Conservation (phyloP, 2,113 vertebrate genomes). For the Sardina pilchardus region DNA sequence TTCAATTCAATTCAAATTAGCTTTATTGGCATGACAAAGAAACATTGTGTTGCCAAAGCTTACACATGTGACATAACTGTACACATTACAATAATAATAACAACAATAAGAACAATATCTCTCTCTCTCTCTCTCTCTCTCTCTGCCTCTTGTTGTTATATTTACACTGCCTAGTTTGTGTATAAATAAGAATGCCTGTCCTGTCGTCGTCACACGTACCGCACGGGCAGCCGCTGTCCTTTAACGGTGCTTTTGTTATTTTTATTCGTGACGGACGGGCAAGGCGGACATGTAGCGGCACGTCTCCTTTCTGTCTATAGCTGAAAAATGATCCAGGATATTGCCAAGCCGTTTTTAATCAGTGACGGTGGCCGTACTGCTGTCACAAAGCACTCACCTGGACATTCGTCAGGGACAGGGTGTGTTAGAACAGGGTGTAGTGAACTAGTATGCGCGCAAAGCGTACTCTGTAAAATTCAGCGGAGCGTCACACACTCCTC, state of each 20-base stretch:
- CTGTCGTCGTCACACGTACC: not conserved
- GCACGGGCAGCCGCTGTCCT: not conserved
- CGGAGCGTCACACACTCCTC: not conserved
- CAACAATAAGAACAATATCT: too few species aligned
- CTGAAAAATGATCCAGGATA: not conserved
- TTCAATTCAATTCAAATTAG: too few species aligned
- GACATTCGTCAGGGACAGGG: not conserved
- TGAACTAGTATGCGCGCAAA: not conserved
- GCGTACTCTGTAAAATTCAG: not conserved
- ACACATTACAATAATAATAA: too few species aligned
- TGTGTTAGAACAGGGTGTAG: too few species aligned
- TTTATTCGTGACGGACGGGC: not conserved
- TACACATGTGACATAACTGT: too few species aligned
- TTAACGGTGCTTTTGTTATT: not conserved
- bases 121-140: too few species aligned
- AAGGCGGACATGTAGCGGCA: not conserved
- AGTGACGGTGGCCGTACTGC: not conserved
- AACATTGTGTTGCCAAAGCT: too few species aligned
- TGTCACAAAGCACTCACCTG: not conserved
- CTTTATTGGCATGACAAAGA: too few species aligned
- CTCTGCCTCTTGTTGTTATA: not conserved
- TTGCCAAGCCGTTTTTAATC: not conserved
- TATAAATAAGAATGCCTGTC: not conserved
- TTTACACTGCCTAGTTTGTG: not conserved
- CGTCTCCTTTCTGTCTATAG: not conserved